Evolutionary conservation across 2,888 invertebrate genomes (phyloP), one percentile per base, ranked within the genome.

Genomic region (Hirtodrosophila confusa): DNA sequence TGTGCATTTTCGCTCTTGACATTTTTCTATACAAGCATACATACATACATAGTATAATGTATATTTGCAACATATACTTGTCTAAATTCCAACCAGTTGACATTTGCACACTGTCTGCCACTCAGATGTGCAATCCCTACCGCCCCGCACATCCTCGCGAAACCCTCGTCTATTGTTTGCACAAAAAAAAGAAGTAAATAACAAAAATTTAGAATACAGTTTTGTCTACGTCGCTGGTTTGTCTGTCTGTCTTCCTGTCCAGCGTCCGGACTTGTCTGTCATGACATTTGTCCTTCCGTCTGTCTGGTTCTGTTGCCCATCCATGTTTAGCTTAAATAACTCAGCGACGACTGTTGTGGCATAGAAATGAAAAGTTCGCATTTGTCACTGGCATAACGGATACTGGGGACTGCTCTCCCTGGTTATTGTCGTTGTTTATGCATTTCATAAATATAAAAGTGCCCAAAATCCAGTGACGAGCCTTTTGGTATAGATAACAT

Each of bases 41-140:
- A n/a, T 37, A 3, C 43, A 17, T 17, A 17, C 1, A 1, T 17
- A 17, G 17, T 17, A 17, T 17, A 17, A 35, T 37, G 5, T 48
- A 33, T 54, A 55, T 17, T 17, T 73, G 29, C 50, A 60, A 48
- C 56, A 68, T 73, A 61, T 62, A 67, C 63, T 69, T 67, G 76
- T 75, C 45, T 68, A 58, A 75, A 75, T 71, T 70, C 54, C 76
- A 70, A 68, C 61, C 64, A 78, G 87, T 86, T 88, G 88, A 88
- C 88, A 88, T 88, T 84, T 80, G 80, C 73, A 82, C 84, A 79
- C 79, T 85, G 83, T 86, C 85, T 86, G 88, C 75, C 87, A 82
- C 75, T 86, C 78, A 85, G 75, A 73, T 72, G 78, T 78, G 75
- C 72, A 76, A 62, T 63, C 65, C 71, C 57, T 68, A 68, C n/a